Conservation (phyloP, 2,113 vertebrate genomes). For the Cervus canadensis region DNA sequence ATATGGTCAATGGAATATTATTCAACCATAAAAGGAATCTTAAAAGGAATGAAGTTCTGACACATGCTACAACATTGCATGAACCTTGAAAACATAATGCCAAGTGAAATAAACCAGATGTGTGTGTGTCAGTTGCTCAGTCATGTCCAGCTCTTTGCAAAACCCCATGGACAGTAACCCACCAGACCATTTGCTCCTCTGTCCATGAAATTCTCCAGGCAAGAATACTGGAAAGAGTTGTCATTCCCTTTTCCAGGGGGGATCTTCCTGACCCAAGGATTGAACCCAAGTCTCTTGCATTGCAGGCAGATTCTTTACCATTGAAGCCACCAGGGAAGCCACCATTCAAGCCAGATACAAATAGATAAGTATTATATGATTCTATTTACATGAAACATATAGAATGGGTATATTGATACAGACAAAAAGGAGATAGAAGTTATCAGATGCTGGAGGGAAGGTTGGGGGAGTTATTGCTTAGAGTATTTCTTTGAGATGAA, state of each 20-base stretch:
- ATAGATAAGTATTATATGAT: not conserved
- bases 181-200: not conserved
- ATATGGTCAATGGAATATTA: not conserved
- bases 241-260: not conserved
- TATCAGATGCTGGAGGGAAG: not conserved
- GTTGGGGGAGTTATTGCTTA: not conserved
- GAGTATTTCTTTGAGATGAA: not conserved
- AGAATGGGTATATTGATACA: not conserved
- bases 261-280: not conserved
- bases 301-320: not conserved
- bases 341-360: not conserved
- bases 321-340: not conserved
- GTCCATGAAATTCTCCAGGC: not conserved
- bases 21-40: not conserved
- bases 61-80: not conserved
- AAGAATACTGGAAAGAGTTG: not conserved
- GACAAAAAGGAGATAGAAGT: not conserved
- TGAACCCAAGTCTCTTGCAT: accelerated
- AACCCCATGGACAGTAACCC: not conserved
- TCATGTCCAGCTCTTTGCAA: not conserved
- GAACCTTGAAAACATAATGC: not conserved
- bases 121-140: not conserved
- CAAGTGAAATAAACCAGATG: not conserved
- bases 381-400: not conserved
- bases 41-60: not conserved